phyloP scores from a whole-genome alignment of 2,888 invertebrate species.

The Drosophila mercatorum region DNA sequence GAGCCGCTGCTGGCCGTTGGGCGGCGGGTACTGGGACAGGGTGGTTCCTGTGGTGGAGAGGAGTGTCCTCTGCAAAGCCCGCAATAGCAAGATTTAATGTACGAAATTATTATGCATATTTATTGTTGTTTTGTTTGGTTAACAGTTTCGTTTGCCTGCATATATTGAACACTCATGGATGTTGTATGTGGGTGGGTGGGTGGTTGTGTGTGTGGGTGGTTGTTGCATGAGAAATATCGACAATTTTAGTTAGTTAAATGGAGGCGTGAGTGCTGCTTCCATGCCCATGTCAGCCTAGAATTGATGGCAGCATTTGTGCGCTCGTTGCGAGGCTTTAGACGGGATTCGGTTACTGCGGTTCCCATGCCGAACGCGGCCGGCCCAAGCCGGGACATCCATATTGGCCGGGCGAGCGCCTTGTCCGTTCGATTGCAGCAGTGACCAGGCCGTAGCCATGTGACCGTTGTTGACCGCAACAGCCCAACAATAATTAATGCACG shows the following conservation, averaged over 20 bases:
- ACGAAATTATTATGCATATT: constrained; percentile 75
- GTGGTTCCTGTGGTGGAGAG: no score
- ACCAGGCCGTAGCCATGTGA: constrained; percentile 18
- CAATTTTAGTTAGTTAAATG: constrained; percentile 72
- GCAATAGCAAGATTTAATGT: constrained; percentile 50
- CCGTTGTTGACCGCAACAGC: constrained; percentile 68
- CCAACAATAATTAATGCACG: constrained; percentile 78
- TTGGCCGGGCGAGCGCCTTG: constrained; percentile 20
- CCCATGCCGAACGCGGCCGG: neutral
- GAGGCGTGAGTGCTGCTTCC: constrained; percentile 39
- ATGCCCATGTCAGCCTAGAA: constrained; percentile 25
- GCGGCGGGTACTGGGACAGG: no score
- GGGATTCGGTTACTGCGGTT: constrained; percentile 43
- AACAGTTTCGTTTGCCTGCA: constrained; percentile 38
- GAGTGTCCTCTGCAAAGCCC: neutral
- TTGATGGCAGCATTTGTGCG: constrained; percentile 58
- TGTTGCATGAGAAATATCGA: constrained; percentile 44
- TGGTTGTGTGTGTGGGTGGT: neutral
- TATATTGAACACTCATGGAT: constrained; percentile 12
- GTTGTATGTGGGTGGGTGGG: neutral
- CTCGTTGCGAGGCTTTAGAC: constrained; percentile 27
- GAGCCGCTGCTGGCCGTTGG: no score
- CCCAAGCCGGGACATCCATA: constrained; percentile 12
- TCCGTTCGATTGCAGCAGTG: constrained; percentile 35
- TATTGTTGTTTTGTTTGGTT: constrained; percentile 69